phyloP scores from a whole-genome alignment of 1,140 invertebrate species.

The Rhynchophorus ferrugineus region DNA sequence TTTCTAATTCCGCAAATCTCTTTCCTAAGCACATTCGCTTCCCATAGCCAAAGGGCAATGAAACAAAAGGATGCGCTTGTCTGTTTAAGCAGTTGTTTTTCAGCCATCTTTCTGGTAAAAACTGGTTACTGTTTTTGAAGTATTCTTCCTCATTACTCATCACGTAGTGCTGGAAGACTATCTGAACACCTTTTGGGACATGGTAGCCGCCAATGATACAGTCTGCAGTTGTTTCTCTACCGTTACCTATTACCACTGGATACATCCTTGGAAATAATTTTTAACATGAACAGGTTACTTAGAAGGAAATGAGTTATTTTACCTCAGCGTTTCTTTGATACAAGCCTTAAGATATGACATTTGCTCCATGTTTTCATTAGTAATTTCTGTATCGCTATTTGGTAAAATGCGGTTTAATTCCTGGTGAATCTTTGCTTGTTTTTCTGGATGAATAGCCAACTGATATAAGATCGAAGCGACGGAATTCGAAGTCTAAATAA shows the following conservation, averaged over 20 bases:
- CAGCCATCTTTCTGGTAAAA: conserved; percentile 74
- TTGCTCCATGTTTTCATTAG: conserved; percentile 62
- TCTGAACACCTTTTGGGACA: conserved; percentile 83
- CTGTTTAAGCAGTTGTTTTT: conserved; percentile 38
- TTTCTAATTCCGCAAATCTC: conserved; percentile 67
- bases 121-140: conserved; percentile 59
- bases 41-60: conserved; percentile 67
- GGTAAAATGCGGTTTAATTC: conserved; percentile 64
- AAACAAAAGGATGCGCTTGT: conserved; percentile 53
- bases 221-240: conserved; percentile 72
- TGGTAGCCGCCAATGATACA: conserved; percentile 77
- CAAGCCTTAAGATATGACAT: conserved; percentile 82
- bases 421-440: conserved; percentile 74
- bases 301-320: conserved; percentile 7
- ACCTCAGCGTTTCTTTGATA: conserved; percentile 88
- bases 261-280: conserved; percentile 53
- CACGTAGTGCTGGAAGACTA: conserved; percentile 74
- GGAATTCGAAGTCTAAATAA: conserved; percentile 73
- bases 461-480: conserved; percentile 82
- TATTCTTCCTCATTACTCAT: conserved; percentile 77
- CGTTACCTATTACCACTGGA: conserved; percentile 85
- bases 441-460: conserved; percentile 63
- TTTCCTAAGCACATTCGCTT: conserved; percentile 66
- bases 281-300: not conserved
- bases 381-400: conserved; percentile 52